Evolutionary conservation across 2,888 invertebrate genomes (phyloP).

Genomic region (Steinernema hermaphroditum): DNA sequence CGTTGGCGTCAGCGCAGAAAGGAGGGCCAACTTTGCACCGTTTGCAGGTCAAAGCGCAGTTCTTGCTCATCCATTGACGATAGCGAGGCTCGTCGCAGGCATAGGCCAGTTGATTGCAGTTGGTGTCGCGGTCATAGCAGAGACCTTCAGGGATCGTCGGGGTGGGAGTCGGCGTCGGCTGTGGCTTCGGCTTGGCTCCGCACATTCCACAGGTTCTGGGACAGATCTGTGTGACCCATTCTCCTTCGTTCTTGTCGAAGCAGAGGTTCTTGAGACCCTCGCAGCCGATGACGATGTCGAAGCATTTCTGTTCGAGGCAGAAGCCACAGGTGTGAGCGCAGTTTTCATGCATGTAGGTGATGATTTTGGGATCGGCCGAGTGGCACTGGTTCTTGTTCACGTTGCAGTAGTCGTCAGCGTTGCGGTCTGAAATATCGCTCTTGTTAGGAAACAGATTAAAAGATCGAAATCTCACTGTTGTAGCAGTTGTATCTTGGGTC

Average conservation of each 20-base stretch:
- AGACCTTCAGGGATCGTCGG: background rate
- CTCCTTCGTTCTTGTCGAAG: background rate
- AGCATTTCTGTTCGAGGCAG: slow-evolving; percentile 35
- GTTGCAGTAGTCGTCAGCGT: background rate
- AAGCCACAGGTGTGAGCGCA: slow-evolving; percentile 40
- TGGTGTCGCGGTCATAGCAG: background rate
- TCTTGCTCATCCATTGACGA: background rate
- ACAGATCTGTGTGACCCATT: background rate
- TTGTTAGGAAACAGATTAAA: background rate
- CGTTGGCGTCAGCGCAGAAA: background rate
- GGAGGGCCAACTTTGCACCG: background rate
- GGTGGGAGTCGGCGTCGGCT: background rate
- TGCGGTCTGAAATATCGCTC: background rate
- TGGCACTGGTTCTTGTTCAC: background rate
- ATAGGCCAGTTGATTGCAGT: background rate
- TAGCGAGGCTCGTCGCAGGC: background rate
- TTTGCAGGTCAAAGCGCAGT: background rate
- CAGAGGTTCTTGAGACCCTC: slow-evolving; percentile 30
- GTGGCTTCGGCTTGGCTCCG: background rate
- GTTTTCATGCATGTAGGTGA: background rate
- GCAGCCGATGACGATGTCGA: slow-evolving; percentile 35
- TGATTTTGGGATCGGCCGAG: background rate
- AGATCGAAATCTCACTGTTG: background rate
- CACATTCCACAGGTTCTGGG: background rate
- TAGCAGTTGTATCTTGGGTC: background rate